Conservation (phyloP, 2,888 invertebrate genomes). For the Eutolmus rufibarbis region DNA sequence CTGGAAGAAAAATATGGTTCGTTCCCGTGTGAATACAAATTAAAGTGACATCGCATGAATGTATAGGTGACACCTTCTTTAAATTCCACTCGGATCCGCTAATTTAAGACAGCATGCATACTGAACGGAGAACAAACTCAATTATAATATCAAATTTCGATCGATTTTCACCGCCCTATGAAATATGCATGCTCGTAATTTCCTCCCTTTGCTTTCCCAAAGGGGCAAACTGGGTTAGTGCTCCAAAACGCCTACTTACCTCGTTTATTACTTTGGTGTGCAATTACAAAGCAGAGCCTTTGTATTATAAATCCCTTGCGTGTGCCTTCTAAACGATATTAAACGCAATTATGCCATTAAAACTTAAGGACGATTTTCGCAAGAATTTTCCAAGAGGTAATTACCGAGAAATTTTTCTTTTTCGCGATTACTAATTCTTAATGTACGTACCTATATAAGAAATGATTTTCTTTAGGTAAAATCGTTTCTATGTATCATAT, state of each 20-base stretch:
- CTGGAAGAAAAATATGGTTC: background rate
- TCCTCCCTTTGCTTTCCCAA: background rate
- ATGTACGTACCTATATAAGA: background rate
- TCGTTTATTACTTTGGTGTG: background rate
- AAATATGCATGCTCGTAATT: slow-evolving; percentile 5
- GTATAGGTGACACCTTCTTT: background rate
- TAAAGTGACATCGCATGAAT: background rate
- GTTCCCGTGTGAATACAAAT: background rate
- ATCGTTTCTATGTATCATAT: background rate
- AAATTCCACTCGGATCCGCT: background rate
- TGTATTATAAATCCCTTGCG: background rate
- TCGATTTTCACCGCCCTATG: background rate
- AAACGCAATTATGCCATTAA: slow-evolving; percentile 14
- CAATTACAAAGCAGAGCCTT: slow-evolving; percentile 9
- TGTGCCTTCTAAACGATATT: background rate
- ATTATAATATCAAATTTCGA: slow-evolving; percentile 24
- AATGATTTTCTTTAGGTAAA: background rate
- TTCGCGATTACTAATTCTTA: background rate
- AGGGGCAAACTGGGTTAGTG: slow-evolving; percentile 13
- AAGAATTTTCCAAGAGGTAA: background rate
- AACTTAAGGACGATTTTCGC: background rate
- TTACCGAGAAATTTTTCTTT: background rate
- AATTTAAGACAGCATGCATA: background rate
- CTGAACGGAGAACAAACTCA: background rate
- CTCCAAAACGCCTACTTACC: slow-evolving; percentile 3